Conservation (phyloP, 2,888 invertebrate species). For the Selenia dentaria region DNA sequence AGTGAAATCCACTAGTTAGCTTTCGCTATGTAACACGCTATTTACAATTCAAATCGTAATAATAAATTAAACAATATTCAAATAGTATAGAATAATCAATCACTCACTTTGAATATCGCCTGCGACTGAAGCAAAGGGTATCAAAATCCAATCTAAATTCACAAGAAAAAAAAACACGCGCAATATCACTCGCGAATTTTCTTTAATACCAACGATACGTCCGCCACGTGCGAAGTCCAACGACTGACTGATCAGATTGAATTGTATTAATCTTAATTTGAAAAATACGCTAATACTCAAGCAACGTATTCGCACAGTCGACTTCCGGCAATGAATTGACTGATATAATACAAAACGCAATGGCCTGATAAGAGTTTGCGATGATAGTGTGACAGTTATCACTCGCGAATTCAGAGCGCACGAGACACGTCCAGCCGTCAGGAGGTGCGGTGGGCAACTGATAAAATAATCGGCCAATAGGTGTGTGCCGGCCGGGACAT, state of each 20-base stretch:
- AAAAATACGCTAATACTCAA: too few species aligned
- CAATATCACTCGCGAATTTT: conserved; percentile 41
- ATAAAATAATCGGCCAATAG: conserved; percentile 33
- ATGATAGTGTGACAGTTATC: neutral
- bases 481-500: conserved; percentile 19
- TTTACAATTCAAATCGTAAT: conserved; percentile 31
- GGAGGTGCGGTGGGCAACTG: conserved; percentile 41
- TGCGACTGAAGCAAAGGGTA: conserved; percentile 12
- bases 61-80: conserved; percentile 11
- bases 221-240: conserved; percentile 38
- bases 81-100: conserved; percentile 4
- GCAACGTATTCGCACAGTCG: conserved; percentile 25
- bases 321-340: conserved; percentile 37
- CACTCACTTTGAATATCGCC: conserved; percentile 26
- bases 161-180: conserved; percentile 28
- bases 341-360: conserved; percentile 1
- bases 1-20: neutral
- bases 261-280: too few species aligned
- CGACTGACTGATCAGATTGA: conserved; percentile 33
- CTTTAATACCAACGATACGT: conserved; percentile 35
- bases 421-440: conserved; percentile 12
- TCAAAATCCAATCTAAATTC: conserved; percentile 28
- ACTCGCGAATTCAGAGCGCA: neutral
- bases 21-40: conserved; percentile 35
- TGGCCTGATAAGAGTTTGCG: conserved; percentile 3